A percentile compares a stretch with the other conserved stretches of the same genome.
Conservation (phyloP, 2,113 vertebrate genomes). For the Raja brachyura region DNA sequence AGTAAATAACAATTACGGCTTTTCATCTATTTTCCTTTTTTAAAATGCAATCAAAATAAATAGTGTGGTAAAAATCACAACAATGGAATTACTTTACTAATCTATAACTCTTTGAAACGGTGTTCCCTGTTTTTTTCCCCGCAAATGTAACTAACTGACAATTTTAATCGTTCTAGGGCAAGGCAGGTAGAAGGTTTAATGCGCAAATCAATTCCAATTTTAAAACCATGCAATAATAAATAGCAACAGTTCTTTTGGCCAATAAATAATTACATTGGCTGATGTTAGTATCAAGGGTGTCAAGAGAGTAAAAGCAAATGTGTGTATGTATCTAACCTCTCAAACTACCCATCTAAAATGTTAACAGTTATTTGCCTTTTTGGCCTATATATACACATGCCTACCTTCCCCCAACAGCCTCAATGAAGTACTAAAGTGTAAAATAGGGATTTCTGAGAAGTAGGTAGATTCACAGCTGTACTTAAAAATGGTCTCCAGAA, state of each 20-base stretch:
- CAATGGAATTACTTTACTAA: not conserved
- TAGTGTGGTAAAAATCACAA: not conserved
- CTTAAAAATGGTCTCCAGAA: not conserved
- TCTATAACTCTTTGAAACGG: not conserved
- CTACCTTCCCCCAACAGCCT: not conserved
- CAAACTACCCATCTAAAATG: not conserved
- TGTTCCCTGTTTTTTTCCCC: not conserved
- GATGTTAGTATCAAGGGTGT: not conserved
- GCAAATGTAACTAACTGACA: not conserved
- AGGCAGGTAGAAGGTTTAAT: not conserved
- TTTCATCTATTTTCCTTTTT: not conserved
- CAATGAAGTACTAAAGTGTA: not conserved
- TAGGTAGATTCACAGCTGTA: conserved; percentile 6
- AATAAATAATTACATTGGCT: not conserved
- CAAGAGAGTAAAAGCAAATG: not conserved
- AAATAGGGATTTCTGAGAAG: not conserved
- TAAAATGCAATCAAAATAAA: not conserved
- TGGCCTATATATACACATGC: not conserved
- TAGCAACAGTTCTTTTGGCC: not conserved
- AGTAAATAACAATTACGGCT: not conserved
- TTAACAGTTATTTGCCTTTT: not conserved
- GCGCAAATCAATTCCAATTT: conserved; percentile 19
- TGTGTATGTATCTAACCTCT: not conserved
- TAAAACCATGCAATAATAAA: not conserved
- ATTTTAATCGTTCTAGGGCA: not conserved